These are phyloP conservation scores for Diplazon laetatorius DNA, from an alignment of 2,888 invertebrate genomes.

Conservation along the genomic window DNA sequence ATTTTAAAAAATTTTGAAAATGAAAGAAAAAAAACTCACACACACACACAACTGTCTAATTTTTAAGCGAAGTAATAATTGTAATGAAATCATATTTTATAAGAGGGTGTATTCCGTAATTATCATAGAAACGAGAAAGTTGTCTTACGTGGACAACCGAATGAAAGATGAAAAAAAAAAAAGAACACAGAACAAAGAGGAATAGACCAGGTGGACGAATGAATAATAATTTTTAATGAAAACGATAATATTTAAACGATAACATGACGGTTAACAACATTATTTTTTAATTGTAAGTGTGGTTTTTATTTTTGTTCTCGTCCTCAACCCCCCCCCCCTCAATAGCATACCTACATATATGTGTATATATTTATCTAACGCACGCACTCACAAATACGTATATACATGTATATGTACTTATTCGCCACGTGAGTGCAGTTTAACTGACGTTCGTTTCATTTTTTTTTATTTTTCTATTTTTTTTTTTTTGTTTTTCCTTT, in stretches of 20 bases:
- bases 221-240: slow-evolving; percentile 73
- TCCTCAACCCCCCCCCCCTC: slow-evolving; percentile 46
- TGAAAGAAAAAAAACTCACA: slow-evolving; percentile 53
- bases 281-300: slow-evolving; percentile 79
- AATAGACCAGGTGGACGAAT: slow-evolving; percentile 75
- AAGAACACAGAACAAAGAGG: slow-evolving; percentile 59
- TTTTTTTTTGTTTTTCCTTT: background rate
- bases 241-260: slow-evolving; percentile 73
- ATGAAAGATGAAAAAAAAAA: slow-evolving; percentile 64
- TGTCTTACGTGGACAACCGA: slow-evolving; percentile 56
- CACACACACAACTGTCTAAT: slow-evolving; percentile 71
- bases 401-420: slow-evolving; percentile 71
- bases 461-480: slow-evolving; percentile 4
- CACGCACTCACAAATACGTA: slow-evolving; percentile 69
- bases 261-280: slow-evolving; percentile 74
- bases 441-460: slow-evolving; percentile 21
- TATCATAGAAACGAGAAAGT: slow-evolving; percentile 70
- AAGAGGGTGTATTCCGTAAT: slow-evolving; percentile 76
- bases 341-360: slow-evolving; percentile 72
- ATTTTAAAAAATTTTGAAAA: slow-evolving; percentile 34
- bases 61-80: slow-evolving; percentile 75
- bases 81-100: slow-evolving; percentile 79
- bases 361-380: slow-evolving; percentile 75
- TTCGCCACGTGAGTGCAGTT: slow-evolving; percentile 66
- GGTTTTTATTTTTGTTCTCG: slow-evolving; percentile 62